Base-by-base conservation (phyloP, 2,888 invertebrate genomes). In the Hyalella azteca region DNA sequence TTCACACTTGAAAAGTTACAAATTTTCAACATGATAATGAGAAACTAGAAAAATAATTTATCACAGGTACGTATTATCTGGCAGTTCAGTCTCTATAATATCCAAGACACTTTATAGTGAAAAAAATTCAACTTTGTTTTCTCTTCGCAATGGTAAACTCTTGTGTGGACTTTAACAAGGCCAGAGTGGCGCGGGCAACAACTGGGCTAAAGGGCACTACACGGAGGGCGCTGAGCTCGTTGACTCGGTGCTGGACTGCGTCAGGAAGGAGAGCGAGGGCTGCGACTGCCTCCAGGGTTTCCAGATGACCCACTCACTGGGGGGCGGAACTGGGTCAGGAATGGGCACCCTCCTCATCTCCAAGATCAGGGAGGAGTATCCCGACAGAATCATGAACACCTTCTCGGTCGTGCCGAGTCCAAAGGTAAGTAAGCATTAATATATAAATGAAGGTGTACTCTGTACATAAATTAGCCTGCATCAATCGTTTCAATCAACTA, bases 321-420 rank as follows among this genome's bases (percentile, higher is more conserved):
- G 97, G 82, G 97, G 97, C 87, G 97, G 97, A 87, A 97, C 97
- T 87, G 97, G 97, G 32, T 96, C 96, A 87, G 97, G 97, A 85
- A 94, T 97, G 94, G 97, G 97, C 86, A 97, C 97, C 82, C 91
- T 97, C 82, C 91, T 97, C 85, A 97, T 97, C 88, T 95, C 95
- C 86, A 97, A 97, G 90, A 97, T 97, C 89, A 92, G 94, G 29
- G 94, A 94, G 88, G 94, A n/a, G 87, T 95, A 94, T 87, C 94
- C 94, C 0, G 94, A 94, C 88, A 90, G 94, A 85, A 94, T 95
- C 86, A 93, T 94, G 90, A 92, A 91, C 87, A 93, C 93, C 0
- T 94, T 93, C 89, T 93, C 93, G 73, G 93, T 94, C 73, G 92
- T 94, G 86, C 94, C 94, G 29, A 94, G 94, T 5, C 94, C 94